Evolutionary conservation across 2,888 invertebrate species (phyloP).

Genomic region (Cosmorhoe ocellata): DNA sequence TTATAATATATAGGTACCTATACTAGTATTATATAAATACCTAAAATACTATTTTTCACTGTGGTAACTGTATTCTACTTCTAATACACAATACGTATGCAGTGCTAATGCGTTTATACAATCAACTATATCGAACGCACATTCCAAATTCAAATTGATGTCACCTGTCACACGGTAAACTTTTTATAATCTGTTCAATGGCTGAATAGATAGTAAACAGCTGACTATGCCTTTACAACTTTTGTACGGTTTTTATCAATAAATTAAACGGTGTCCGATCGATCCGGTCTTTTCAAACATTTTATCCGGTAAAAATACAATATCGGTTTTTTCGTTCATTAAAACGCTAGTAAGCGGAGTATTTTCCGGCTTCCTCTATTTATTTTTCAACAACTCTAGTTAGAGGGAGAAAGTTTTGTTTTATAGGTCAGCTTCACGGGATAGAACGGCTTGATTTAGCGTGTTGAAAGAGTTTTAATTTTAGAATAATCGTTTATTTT

Average conservation of each 20-base stretch:
- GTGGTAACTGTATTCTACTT: too few relatives aligned
- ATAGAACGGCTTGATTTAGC: constrained; percentile 18
- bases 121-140: constrained; percentile 15
- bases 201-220: constrained; percentile 1
- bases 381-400: background rate
- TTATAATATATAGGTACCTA: too few relatives aligned
- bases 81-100: constrained; percentile 4
- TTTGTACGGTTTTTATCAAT: constrained; percentile 17
- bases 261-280: constrained; percentile 16
- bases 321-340: too few relatives aligned
- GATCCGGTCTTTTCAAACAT: too few relatives aligned
- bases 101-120: constrained; percentile 5
- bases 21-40: too few relatives aligned
- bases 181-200: constrained; percentile 7
- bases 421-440: constrained; percentile 30
- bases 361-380: background rate
- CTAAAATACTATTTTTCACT: too few relatives aligned
- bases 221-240: constrained; percentile 12
- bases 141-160: constrained; percentile 24
- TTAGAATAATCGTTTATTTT: constrained; percentile 17
- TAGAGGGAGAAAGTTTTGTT: constrained; percentile 28
- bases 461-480: constrained; percentile 26
- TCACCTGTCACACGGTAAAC: constrained; percentile 23
- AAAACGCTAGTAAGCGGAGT: background rate
- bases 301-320: too few relatives aligned